Conservation (phyloP, 2,113 vertebrate genomes). For the human (Homo sapiens) region DNA sequence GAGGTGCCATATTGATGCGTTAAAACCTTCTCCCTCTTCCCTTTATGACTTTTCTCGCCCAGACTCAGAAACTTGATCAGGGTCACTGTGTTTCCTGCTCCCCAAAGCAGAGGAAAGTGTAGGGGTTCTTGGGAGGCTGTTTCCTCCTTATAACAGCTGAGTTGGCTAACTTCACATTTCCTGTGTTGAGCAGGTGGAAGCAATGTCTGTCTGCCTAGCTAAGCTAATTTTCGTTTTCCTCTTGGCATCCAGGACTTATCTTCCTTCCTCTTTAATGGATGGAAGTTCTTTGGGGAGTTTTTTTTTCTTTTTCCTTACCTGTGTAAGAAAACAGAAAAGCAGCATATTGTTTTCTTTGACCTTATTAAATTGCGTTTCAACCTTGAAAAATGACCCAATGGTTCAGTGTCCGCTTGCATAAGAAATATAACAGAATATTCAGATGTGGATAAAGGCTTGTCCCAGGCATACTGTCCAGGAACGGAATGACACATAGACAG, state of each 20-base stretch:
- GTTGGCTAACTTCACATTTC: not conserved
- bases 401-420: not conserved
- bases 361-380: conserved; percentile 58
- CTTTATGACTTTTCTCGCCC: not conserved
- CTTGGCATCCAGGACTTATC: not conserved
- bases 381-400: conserved; percentile 28
- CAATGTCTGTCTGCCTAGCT: conserved; percentile 49
- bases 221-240: conserved; percentile 68
- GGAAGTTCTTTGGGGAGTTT: conserved; percentile 52
- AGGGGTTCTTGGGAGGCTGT: not conserved
- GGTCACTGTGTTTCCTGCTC: not conserved
- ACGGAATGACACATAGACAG: not conserved
- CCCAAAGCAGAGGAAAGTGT: not conserved
- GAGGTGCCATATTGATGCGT: not conserved
- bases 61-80: not conserved
- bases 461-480: not conserved
- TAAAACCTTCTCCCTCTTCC: not conserved
- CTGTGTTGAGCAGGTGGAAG: conserved; percentile 57
- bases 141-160: conserved; percentile 48
- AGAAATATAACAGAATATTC: conserved; percentile 1
- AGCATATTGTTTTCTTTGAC: conserved; percentile 31
- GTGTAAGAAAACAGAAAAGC: conserved; percentile 17
- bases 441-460: not conserved
- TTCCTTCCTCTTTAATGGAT: conserved; percentile 62
- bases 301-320: not conserved